phyloP scores from a whole-genome alignment of 2,797 vertebrate genomes.

The Arnoldichthys spilopterus region DNA sequence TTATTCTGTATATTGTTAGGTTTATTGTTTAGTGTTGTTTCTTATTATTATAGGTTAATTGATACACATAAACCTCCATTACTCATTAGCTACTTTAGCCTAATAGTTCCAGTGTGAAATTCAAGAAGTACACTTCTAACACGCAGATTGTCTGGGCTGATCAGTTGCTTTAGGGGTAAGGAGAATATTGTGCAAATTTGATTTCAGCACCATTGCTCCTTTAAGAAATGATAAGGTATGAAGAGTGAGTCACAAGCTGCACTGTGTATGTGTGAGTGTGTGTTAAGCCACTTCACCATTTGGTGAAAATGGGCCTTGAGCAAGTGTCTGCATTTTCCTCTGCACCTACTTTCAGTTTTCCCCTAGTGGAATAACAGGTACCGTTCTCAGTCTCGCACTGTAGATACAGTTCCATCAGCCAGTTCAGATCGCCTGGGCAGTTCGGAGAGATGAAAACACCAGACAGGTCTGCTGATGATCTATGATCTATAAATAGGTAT shows the following conservation, averaged over 20 bases:
- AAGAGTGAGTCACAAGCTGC: neutral
- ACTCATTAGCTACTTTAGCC: neutral
- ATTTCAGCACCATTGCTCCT: neutral
- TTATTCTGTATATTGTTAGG: neutral
- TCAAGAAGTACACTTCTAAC: neutral
- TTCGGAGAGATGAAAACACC: constrained; percentile 6
- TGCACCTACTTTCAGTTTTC: constrained; percentile 6
- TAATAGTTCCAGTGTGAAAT: neutral
- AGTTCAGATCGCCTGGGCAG: neutral
- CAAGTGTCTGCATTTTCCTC: neutral
- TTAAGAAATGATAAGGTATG: neutral
- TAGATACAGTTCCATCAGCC: constrained; percentile 38
- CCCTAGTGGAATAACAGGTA: neutral
- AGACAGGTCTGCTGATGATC: constrained; percentile 27
- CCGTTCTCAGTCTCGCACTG: constrained; percentile 19
- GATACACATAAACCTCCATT: too few relatives aligned
- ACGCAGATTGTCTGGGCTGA: neutral
- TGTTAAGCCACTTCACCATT: neutral
- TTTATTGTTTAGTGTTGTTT: too few relatives aligned
- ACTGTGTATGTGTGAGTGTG: neutral
- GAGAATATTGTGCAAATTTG: neutral
- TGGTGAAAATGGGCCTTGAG: neutral
- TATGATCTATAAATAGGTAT: constrained; percentile 33
- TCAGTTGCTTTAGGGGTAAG: neutral
- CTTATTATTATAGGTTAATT: too few relatives aligned